phyloP scores from a whole-genome alignment of 2,888 invertebrate genomes.

The Mimas tiliae region DNA sequence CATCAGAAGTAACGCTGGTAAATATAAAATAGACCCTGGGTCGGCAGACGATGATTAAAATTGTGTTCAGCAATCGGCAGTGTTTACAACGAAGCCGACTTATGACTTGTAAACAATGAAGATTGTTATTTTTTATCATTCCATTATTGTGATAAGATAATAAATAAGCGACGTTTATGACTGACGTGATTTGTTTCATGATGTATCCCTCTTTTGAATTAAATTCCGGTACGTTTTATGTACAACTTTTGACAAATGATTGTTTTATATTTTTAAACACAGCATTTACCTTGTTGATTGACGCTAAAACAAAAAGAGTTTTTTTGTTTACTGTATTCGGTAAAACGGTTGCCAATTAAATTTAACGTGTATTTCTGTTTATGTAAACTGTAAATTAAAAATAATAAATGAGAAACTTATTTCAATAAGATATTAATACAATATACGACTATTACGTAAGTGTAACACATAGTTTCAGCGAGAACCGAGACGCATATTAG shows the following conservation, averaged over 20 bases:
- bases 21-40: constrained; percentile 44
- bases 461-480: too few species aligned
- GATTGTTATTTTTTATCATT: constrained; percentile 36
- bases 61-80: neutral
- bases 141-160: constrained; percentile 36
- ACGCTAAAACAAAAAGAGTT: neutral
- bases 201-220: constrained; percentile 2
- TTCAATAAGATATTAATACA: too few species aligned
- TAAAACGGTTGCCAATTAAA: neutral
- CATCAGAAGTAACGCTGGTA: constrained; percentile 50
- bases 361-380: too few species aligned
- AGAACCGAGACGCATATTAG: too few species aligned
- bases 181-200: constrained; percentile 13
- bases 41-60: constrained; percentile 9
- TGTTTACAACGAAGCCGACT: neutral
- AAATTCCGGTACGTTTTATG: neutral
- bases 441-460: too few species aligned
- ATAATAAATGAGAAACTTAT: too few species aligned
- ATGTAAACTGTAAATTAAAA: too few species aligned
- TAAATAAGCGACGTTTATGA: constrained; percentile 31
- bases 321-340: neutral
- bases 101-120: constrained; percentile 6
- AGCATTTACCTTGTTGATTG: neutral
- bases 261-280: neutral
- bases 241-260: neutral